Base-by-base conservation (phyloP, 2,113 vertebrate genomes). In the Apteryx mantelli region DNA sequence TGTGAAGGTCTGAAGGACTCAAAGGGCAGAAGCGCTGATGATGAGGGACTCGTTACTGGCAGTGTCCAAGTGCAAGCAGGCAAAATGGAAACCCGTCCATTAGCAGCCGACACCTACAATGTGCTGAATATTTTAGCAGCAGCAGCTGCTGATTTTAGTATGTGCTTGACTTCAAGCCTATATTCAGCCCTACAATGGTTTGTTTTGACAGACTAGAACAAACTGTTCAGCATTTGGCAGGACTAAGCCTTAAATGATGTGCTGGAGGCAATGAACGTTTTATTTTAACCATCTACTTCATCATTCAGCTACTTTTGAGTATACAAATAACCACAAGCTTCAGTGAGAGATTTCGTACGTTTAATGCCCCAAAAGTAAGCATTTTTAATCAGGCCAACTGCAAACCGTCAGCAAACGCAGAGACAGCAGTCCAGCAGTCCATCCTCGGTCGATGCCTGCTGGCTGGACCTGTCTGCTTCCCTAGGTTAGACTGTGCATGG, bases 1-100 rank as follows among this genome's bases (percentile, higher is more conserved):
- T 2, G 0, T 1, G 7, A 26, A 32, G 61, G 26, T 3, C 2
- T 1, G 52, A 18, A 5, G 18, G 15, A 66, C 55, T 26, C 24
- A 1, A 2, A 13, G 48, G 10, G 28, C 11, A 12, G 1, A 69
- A 58, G 9, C 8, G 32, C 19, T 46, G 52, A n/a, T 42, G 48
- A 69, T 32, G 55, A 34, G 11, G 26, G 64, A 40, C 32, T 19
- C 14, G 55, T 82, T 69, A 46, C 42, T 21, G 34, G 64, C 25
- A 46, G 46, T 66, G 34, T 66, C 36, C 38, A 28, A 69, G 7
- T 24, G 46, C 36, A 32, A 14, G 24, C 5, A 50, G 66, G 81
- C 60, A 34, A 83, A 44, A 40, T 22, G 26, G 25, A 68, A 46
- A 42, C 65, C 17, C 17, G 16, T 48, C 46, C 46, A 48, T 48